Conservation (phyloP, 2,888 invertebrate genomes). For the Cataglyphis livida region DNA sequence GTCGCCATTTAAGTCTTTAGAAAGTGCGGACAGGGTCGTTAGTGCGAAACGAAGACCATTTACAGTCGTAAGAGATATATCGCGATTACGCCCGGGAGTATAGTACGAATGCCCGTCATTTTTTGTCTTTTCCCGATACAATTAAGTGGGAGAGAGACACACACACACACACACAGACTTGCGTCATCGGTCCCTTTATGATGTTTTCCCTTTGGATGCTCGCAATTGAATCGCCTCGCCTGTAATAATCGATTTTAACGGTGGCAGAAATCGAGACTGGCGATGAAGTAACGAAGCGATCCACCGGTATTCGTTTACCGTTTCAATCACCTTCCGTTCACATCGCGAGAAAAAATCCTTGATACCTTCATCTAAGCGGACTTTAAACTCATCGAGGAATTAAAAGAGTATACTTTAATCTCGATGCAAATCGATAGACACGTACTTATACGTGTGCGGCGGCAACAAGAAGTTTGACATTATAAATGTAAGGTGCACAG, state of each 20-base stretch:
- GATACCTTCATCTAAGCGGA: neutral
- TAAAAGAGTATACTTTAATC: slow-evolving; percentile 17
- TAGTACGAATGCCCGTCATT: slow-evolving; percentile 21
- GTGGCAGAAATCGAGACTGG: neutral
- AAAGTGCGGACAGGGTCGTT: slow-evolving; percentile 66
- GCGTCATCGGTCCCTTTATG: slow-evolving; percentile 46
- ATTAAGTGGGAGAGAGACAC: neutral
- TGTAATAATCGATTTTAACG: slow-evolving; percentile 34
- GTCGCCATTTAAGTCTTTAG: slow-evolving; percentile 62
- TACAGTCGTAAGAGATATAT: slow-evolving; percentile 55
- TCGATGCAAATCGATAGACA: slow-evolving; percentile 34
- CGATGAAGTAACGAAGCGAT: slow-evolving; percentile 17
- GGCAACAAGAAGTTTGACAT: slow-evolving; percentile 27
- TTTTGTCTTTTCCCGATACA: slow-evolving; percentile 41
- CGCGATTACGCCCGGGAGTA: slow-evolving; percentile 14
- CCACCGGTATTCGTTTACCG: neutral
- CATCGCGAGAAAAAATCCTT: neutral
- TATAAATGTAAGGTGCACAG: slow-evolving; percentile 19
- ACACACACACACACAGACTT: slow-evolving; percentile 9
- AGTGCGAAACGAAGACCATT: slow-evolving; percentile 54
- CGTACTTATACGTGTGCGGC: neutral
- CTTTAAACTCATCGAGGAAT: slow-evolving; percentile 34
- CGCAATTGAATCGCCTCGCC: neutral
- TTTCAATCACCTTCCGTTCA: neutral
- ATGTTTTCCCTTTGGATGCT: neutral